phyloP scores from a whole-genome alignment of 2,113 vertebrate species.

The Notothenia coriiceps region DNA sequence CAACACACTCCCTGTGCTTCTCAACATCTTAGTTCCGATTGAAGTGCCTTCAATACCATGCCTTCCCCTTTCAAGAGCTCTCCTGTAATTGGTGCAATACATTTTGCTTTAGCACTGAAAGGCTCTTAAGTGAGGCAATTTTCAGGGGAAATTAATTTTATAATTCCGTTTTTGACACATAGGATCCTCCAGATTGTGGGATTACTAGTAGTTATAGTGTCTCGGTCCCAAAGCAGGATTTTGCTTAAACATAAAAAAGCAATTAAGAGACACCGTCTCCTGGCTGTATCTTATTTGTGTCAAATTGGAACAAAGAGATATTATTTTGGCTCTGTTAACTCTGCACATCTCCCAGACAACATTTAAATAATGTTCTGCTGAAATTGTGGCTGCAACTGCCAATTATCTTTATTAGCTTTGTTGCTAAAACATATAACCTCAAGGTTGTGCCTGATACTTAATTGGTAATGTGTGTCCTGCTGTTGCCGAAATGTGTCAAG shows the following conservation, averaged over 20 bases:
- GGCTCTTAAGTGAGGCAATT: conserved; percentile 31
- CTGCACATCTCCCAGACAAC: background rate
- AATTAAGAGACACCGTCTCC: conserved; percentile 4
- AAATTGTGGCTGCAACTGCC: background rate
- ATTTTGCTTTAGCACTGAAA: conserved; percentile 11
- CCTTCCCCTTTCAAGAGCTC: conserved; percentile 23
- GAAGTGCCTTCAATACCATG: conserved; percentile 55
- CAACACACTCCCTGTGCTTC: background rate
- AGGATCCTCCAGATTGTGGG: conserved; percentile 2
- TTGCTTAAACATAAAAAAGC: background rate
- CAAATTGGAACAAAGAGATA: conserved; percentile 4
- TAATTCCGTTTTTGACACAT: conserved; percentile 30
- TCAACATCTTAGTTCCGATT: conserved; percentile 45
- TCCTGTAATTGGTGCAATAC: conserved; percentile 35
- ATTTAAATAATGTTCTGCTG: background rate
- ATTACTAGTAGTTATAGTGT: background rate
- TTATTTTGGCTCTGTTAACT: background rate
- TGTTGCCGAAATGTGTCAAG: conserved; percentile 12
- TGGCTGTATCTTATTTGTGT: background rate
- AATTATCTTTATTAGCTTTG: conserved; percentile 4
- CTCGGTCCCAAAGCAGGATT: background rate
- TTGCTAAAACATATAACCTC: background rate
- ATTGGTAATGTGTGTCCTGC: conserved; percentile 18
- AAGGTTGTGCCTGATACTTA: conserved; percentile 3
- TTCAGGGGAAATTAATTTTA: conserved; percentile 35